Percentiles rank a stretch among this genome's conserved stretches.
phyloP scores from a whole-genome alignment of 2,113 vertebrate species.

The Rhipidura dahli region DNA sequence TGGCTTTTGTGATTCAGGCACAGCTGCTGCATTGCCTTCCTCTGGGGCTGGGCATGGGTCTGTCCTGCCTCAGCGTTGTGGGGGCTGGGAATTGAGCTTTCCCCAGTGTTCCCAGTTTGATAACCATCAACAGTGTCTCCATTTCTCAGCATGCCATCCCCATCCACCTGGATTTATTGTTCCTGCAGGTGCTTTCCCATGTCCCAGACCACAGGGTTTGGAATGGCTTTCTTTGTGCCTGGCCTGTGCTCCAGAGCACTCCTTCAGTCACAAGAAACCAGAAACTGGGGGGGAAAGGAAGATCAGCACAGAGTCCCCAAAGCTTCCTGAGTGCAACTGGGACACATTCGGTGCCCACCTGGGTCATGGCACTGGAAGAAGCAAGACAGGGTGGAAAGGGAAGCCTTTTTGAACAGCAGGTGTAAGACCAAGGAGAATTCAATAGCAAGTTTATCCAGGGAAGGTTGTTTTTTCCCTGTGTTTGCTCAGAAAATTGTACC shows the following conservation, averaged over 20 bases:
- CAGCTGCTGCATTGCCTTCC: not conserved
- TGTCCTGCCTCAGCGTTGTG: fast-evolving
- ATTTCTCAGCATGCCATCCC: not conserved
- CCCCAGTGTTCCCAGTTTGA: not conserved
- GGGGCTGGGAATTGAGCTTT: not conserved
- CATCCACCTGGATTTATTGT: not conserved
- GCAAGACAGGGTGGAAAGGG: not conserved
- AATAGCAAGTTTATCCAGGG: not conserved
- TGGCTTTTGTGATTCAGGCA: not conserved
- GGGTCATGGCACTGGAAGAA: not conserved
- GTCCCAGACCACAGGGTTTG: not conserved
- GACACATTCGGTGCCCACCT: not conserved
- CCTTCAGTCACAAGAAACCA: not conserved
- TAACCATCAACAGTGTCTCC: fast-evolving
- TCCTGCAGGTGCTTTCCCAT: not conserved
- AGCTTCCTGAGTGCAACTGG: fast-evolving
- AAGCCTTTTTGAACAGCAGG: not conserved
- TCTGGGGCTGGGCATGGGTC: not conserved
- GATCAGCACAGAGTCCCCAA: not conserved
- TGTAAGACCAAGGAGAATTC: not conserved
- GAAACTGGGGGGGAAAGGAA: not conserved
- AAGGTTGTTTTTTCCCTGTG: not conserved
- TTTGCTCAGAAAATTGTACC: not conserved
- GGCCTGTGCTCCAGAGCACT: not conserved
- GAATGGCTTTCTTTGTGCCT: not conserved